Percentiles rank a stretch among this genome's conserved stretches.
Evolutionary conservation across 2,888 invertebrate species (phyloP).

Genomic region (Sinodicranocentrus sp.): DNA sequence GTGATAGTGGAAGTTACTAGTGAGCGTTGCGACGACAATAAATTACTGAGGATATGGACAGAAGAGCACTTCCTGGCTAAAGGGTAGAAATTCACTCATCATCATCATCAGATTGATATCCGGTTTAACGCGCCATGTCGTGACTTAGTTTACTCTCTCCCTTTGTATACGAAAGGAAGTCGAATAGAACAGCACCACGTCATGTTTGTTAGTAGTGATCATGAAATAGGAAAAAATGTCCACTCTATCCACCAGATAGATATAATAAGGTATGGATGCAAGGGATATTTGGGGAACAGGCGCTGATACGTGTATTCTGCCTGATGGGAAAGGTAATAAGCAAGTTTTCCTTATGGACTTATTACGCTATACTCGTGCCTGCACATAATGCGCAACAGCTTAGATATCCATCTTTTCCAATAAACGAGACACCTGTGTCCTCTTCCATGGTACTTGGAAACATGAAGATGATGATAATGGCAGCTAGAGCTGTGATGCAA

Average conservation of each 20-base stretch:
- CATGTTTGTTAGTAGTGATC: too few relatives aligned
- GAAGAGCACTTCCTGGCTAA: slow-evolving; percentile 55
- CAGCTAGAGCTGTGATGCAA: too few relatives aligned
- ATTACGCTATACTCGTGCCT: too few relatives aligned
- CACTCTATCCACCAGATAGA: too few relatives aligned
- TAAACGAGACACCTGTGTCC: slow-evolving; percentile 14
- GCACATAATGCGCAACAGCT: not conserved
- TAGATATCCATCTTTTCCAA: not conserved
- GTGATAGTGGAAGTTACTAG: not conserved
- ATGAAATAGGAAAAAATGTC: too few relatives aligned
- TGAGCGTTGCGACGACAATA: slow-evolving; percentile 17
- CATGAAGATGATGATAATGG: not conserved
- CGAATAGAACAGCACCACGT: too few relatives aligned
- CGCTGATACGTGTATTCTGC: too few relatives aligned
- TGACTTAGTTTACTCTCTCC: slow-evolving; percentile 30
- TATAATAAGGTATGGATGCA: too few relatives aligned
- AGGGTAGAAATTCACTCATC: slow-evolving; percentile 55
- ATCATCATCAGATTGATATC: slow-evolving; percentile 64
- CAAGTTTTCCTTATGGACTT: too few relatives aligned
- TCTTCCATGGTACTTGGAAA: not conserved
- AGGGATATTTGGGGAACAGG: too few relatives aligned
- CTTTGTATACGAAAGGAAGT: slow-evolving; percentile 8
- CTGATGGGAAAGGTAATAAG: too few relatives aligned
- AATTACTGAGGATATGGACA: slow-evolving; percentile 60
- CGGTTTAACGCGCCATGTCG: slow-evolving; percentile 58